Evolutionary conservation across 2,888 invertebrate genomes (phyloP), one percentile per base, ranked within the genome.

Genomic region (Tridacna gigas): DNA sequence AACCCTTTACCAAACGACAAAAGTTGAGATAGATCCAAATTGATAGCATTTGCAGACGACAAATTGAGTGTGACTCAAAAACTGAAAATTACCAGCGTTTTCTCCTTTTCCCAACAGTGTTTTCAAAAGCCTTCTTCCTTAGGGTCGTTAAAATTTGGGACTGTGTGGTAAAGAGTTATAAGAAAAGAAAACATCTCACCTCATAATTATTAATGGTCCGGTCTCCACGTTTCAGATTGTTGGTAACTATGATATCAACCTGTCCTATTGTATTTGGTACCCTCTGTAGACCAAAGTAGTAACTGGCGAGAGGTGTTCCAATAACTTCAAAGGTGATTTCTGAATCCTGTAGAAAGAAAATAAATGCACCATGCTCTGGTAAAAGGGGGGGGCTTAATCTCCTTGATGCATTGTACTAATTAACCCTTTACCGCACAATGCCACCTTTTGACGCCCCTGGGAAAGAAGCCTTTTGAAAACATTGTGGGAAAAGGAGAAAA

Each of bases 261-360:
- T 45, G 22, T 45, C 45, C n/a, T n/a, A 26, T 11, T 5, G 47
- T 47, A 45, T 61, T 61, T 63, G 26, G 11, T 13, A 74, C 45
- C 37, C 47, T 15, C 77, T 77, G 76, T 2, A 87, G 69, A 37
- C 67, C 81, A 47, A 87, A 87, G 79, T 63, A 85, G 71, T 85
- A 71, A 12, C 51, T 48, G n/a, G 82, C 84, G 22, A 82, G 61
- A 13, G 76, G 51, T 13, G 60, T 48, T 4, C 74, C 75, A 0
- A 77, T n/a, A 7, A 87, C 20, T 26, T 87, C 77, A 73, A 85
- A 83, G 7, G 83, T 79, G 12, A 87, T 71, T 12, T 65, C 15
- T 0, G 37, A n/a, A 76, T 71, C 84, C 84, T 84, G 73, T 28
- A 71, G 28, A 77, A 37, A 7, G 37, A 37, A 37, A 37, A 37